A percentile compares a stretch with the other conserved stretches of the same genome.
These are phyloP conservation scores for Limnephilus lunatus DNA, from an alignment of 2,888 invertebrate genomes.

Conservation along the genomic window DNA sequence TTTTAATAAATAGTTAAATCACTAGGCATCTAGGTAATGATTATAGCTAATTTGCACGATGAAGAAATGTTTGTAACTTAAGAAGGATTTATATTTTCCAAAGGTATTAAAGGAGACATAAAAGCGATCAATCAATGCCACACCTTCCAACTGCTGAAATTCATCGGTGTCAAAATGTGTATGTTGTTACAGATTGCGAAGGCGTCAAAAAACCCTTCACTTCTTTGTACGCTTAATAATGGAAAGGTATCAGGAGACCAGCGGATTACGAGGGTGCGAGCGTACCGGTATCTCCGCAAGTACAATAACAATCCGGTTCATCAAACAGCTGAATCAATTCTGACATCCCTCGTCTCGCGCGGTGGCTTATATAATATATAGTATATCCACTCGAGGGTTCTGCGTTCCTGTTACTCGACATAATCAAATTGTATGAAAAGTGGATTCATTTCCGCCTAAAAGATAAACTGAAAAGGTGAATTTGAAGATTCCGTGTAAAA, in stretches of 20 bases:
- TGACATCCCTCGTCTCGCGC: constrained; percentile 44
- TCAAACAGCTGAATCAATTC: constrained; percentile 59
- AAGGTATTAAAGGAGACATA: constrained; percentile 38
- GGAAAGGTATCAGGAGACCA: constrained; percentile 54
- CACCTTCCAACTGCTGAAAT: constrained; percentile 51
- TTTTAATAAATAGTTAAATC: neutral
- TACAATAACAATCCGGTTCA: constrained; percentile 59
- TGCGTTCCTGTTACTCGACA: constrained; percentile 37
- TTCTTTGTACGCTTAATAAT: constrained; percentile 55
- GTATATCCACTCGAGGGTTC: constrained; percentile 42
- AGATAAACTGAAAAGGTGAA: neutral
- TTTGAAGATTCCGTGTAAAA: neutral
- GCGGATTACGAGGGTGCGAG: constrained; percentile 49
- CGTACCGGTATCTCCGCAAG: constrained; percentile 46
- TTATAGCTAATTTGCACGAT: neutral
- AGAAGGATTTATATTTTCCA: neutral
- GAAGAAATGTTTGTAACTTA: neutral
- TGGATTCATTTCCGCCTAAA: constrained; percentile 44
- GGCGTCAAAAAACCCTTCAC: constrained; percentile 55
- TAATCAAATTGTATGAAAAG: constrained; percentile 52
- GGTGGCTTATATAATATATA: constrained; percentile 19
- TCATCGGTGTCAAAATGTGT: constrained; percentile 45
- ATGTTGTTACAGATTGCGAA: constrained; percentile 44
- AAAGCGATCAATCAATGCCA: constrained; percentile 57
- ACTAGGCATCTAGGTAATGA: neutral